A percentile compares a stretch with the other conserved stretches of the same genome.
phyloP scores from a whole-genome alignment of 2,797 vertebrate genomes.

The Tinamus major region DNA sequence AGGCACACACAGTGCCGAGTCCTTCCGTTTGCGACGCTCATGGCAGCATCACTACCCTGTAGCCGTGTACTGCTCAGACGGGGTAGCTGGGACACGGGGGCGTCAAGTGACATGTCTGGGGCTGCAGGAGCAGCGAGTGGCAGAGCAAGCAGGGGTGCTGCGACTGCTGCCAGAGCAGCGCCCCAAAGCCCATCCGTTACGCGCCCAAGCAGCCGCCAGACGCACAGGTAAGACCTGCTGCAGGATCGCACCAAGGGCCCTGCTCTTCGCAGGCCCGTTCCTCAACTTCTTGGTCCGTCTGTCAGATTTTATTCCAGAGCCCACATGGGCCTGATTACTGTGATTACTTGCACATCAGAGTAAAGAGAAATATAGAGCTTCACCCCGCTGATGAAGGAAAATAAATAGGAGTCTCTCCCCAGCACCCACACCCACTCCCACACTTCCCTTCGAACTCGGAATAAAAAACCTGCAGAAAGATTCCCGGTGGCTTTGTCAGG shows the following conservation, averaged over 20 bases:
- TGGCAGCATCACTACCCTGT: background rate
- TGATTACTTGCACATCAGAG: constrained; percentile 50
- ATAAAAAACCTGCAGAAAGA: constrained; percentile 84
- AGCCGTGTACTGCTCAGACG: background rate
- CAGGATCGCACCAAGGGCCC: background rate
- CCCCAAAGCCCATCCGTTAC: background rate
- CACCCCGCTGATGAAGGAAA: constrained; percentile 61
- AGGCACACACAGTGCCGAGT: background rate
- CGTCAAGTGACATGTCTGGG: background rate
- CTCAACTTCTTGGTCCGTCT: constrained; percentile 52
- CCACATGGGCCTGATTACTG: constrained; percentile 56
- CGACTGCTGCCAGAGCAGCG: background rate
- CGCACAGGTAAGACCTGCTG: background rate
- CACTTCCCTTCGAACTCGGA: constrained; percentile 52
- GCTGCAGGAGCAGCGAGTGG: background rate
- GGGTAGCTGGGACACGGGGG: background rate
- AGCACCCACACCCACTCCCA: constrained; percentile 69
- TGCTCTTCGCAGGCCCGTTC: constrained; percentile 24
- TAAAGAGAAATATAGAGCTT: constrained; percentile 59
- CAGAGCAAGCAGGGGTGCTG: background rate
- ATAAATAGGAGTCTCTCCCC: constrained; percentile 60
- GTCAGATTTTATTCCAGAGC: constrained; percentile 44
- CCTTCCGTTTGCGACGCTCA: background rate
- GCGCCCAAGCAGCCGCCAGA: accelerated
- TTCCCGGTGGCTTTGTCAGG: constrained; percentile 77